Conservation (phyloP, 2,797 vertebrate species). For the Chelon auratus region DNA sequence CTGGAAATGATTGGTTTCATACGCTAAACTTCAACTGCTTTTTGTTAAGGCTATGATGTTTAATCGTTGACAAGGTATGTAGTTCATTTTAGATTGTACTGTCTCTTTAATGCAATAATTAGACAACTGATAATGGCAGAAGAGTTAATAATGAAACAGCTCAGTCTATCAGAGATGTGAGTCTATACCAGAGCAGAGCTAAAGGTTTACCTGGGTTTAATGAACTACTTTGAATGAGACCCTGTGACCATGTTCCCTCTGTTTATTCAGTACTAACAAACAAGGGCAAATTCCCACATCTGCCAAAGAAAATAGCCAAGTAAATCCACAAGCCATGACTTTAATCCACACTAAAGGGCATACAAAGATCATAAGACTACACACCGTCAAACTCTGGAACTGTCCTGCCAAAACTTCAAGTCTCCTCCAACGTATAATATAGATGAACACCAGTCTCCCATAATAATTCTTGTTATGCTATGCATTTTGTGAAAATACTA, state of each 20-base stretch:
- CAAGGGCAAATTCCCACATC: neutral
- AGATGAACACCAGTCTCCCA: no score
- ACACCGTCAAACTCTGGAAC: neutral
- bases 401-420: neutral
- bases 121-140: no score
- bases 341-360: neutral
- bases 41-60: neutral
- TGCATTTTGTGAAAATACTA: no score
- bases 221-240: conserved; percentile 11
- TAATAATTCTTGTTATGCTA: no score
- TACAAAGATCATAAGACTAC: neutral
- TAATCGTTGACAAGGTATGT: neutral
- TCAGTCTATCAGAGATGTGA: neutral
- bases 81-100: neutral
- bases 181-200: conserved; percentile 1
- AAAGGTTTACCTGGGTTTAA: conserved; percentile 21
- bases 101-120: no score
- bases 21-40: neutral
- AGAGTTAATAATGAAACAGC: neutral
- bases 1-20: neutral
- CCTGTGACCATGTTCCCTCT: neutral
- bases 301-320: conserved; percentile 9
- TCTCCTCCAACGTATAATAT: no score
- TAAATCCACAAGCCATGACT: neutral
- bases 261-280: neutral